A percentile compares a stretch with the other conserved stretches of the same genome.
phyloP scores from a whole-genome alignment of 35 echinoderm and acorn worm species.

The Ophioderma brevispina region DNA sequence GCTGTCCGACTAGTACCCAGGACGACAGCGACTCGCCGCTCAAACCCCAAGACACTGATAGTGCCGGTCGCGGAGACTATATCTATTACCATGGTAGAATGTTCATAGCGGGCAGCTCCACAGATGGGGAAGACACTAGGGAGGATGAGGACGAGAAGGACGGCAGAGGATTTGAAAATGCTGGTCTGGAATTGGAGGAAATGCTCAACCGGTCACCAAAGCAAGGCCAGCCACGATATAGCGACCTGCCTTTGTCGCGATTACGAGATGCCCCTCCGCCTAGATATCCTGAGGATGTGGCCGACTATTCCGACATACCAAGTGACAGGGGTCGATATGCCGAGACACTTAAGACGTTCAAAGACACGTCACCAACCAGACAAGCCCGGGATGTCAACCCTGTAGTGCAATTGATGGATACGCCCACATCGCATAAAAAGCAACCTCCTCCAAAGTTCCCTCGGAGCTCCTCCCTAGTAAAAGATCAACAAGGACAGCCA shows the following conservation, averaged over 20 bases:
- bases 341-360: not conserved
- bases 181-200: not conserved
- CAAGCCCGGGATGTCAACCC: not conserved
- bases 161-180: not conserved
- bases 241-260: not conserved
- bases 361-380: not conserved
- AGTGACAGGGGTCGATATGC: not conserved
- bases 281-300: not conserved
- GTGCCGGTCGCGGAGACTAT: constrained; percentile 71
- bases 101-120: constrained; percentile 44
- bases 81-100: constrained; percentile 89
- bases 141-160: not conserved
- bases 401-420: too few relatives aligned
- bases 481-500: not conserved
- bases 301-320: not conserved
- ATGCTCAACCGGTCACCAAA: not conserved
- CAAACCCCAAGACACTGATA: not conserved
- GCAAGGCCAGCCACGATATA: too few relatives aligned
- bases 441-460: not conserved
- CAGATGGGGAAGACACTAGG: constrained; percentile 10
- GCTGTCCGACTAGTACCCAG: not conserved
- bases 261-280: not conserved
- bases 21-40: not conserved
- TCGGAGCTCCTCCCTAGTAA: not conserved
- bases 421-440: not conserved